Evolutionary conservation across 2,113 vertebrate genomes (phyloP), one percentile per base, ranked within the genome.

Genomic region (Dunckerocampus dactyliophorus): DNA sequence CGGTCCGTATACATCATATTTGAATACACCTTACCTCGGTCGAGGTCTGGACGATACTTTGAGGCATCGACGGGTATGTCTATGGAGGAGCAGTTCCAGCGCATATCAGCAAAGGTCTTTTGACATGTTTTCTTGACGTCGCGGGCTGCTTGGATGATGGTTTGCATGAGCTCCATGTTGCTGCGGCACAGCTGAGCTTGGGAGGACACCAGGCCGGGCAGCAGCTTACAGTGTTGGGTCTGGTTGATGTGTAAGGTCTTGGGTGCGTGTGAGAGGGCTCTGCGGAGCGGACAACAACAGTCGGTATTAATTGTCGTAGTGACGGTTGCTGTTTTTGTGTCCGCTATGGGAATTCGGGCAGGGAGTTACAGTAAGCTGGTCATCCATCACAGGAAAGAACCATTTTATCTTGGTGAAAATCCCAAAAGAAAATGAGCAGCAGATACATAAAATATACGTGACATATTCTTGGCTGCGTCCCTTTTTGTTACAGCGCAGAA

Each of bases 1-100:
- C 31, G 6, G 17, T n/a, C 3, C 17, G 17, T 54, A 16, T 13
- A 10, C 16, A 7, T 56, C 1, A 14, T 4, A 55, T 21, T 31
- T 20, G 3, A 47, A 11, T 17, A 24, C 17, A 14, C 1, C 48
- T 1, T 93, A 98, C 97, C 97, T 95, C 96, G 90, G 84, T 99
- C 97, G 60, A 99, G 90, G 78, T 99, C 97, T 8, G 96, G 93
- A 37, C 92, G 88, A 82, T 95, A 99, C 88, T 94, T 94, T 1
- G 92, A 87, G 19, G 92, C 88, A 20, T 93, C 93, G 0, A 89
- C 84, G 47, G 95, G 73, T 34, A 86, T 89, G 22, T 96, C 95
- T 1, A 98, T 97, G 75, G 96, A 96, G 22, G 97, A 97, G 77
- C 97, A 98, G 89, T 99, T 99, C 97, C 96, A 99, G 49, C 96